These are phyloP conservation scores for Nasonia longicornis DNA, from an alignment of 1,140 invertebrate genomes.

Conservation along the genomic window DNA sequence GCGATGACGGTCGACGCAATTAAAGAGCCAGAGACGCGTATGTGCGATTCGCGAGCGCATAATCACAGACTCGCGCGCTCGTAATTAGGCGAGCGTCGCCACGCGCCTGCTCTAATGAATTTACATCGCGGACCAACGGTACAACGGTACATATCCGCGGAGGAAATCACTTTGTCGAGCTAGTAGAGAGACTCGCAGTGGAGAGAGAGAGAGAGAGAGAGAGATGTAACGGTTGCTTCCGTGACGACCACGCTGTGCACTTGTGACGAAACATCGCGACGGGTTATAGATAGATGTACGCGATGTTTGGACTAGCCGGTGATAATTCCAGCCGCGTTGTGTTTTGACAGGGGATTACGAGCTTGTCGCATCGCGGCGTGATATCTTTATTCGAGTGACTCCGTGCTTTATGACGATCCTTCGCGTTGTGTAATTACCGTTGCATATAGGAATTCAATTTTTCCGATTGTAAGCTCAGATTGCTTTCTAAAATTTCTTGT, in stretches of 20 bases:
- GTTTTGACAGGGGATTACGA: too few species aligned
- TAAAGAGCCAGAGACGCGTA: not conserved
- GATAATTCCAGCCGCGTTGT: too few species aligned
- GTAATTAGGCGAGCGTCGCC: not conserved
- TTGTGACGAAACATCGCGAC: too few species aligned
- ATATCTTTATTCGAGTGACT: too few species aligned
- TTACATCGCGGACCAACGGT: conserved; percentile 7
- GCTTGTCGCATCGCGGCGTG: too few species aligned
- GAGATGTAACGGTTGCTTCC: conserved; percentile 10
- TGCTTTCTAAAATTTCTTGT: not conserved
- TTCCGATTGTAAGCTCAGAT: too few species aligned
- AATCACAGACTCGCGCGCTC: not conserved
- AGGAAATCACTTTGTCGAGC: conserved; percentile 19
- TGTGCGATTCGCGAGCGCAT: not conserved
- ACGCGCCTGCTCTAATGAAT: conserved; percentile 1
- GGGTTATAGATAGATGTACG: too few species aligned
- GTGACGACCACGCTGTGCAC: not conserved
- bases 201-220: not conserved
- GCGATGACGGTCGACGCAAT: not conserved
- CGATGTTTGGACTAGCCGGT: too few species aligned
- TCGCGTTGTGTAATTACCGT: too few species aligned
- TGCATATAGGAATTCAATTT: too few species aligned
- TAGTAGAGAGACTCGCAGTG: not conserved
- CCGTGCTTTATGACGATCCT: not conserved
- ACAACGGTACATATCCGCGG: not conserved